Percentiles rank a stretch among this genome's conserved stretches.
phyloP scores from a whole-genome alignment of 2,797 vertebrate species.

The Hafferia zeledoni region DNA sequence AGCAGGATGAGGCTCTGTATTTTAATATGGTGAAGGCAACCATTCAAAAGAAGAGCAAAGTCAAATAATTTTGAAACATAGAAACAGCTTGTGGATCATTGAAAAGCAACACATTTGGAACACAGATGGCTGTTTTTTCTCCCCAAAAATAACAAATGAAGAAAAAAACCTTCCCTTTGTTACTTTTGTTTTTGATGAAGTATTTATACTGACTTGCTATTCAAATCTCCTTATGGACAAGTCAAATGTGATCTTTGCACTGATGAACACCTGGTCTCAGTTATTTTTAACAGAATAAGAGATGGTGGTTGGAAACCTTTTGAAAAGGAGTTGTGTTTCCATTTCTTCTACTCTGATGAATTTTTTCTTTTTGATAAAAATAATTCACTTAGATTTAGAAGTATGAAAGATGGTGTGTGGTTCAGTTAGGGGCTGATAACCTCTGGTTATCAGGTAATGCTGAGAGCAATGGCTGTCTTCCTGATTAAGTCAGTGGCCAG shows the following conservation, averaged over 20 bases:
- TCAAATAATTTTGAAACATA: conserved; percentile 41
- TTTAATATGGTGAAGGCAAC: conserved; percentile 3
- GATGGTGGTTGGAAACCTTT: not conserved
- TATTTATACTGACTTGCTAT: conserved; percentile 50
- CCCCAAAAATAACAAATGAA: conserved; percentile 45
- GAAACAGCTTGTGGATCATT: conserved; percentile 59
- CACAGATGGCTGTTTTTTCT: conserved; percentile 57
- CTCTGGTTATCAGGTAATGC: not conserved
- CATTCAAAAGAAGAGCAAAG: conserved; percentile 17
- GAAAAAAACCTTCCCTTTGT: not conserved
- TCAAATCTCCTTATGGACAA: conserved; percentile 41
- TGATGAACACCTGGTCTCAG: not conserved
- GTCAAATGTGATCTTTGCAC: conserved; percentile 18
- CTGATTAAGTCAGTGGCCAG: not conserved
- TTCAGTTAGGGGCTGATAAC: not conserved
- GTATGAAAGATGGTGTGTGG: not conserved
- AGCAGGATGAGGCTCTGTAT: not conserved
- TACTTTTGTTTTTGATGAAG: conserved; percentile 29
- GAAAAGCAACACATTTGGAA: conserved; percentile 65
- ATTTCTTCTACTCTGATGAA: not conserved
- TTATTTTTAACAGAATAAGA: conserved; percentile 9
- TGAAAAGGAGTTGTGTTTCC: not conserved
- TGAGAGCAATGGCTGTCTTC: not conserved
- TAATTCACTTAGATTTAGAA: not conserved
- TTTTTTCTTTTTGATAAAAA: not conserved